A percentile compares a stretch with the other conserved stretches of the same genome.
phyloP scores from a whole-genome alignment of 2,113 vertebrate genomes.

The Atrichornis clamosus region DNA sequence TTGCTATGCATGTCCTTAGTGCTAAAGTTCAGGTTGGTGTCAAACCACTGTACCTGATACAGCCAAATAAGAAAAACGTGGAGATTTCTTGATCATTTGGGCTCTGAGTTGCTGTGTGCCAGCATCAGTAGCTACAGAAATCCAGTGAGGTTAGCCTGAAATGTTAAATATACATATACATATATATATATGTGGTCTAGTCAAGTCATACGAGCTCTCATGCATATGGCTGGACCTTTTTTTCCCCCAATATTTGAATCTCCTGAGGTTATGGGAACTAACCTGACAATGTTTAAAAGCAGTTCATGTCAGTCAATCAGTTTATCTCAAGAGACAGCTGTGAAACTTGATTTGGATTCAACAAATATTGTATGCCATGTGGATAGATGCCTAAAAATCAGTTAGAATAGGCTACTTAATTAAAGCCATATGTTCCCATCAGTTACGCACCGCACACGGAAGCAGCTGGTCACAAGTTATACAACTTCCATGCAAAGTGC shows the following conservation, averaged over 20 bases:
- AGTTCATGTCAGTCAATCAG: slow-evolving; percentile 67
- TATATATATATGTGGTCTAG: background rate
- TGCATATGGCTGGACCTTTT: background rate
- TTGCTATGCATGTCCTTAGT: background rate
- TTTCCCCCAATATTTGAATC: background rate
- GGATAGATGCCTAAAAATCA: slow-evolving; percentile 72
- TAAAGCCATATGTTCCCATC: slow-evolving; percentile 73
- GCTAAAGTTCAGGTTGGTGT: background rate
- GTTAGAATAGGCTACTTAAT: slow-evolving; percentile 74
- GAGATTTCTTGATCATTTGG: background rate
- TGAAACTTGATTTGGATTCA: slow-evolving; percentile 73
- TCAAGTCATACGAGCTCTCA: background rate
- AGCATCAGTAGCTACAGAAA: slow-evolving; percentile 8
- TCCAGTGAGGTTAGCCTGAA: background rate
- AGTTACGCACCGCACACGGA: slow-evolving; percentile 54
- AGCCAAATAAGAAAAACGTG: background rate
- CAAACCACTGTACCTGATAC: background rate
- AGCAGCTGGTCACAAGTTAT: slow-evolving; percentile 68
- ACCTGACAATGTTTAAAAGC: slow-evolving; percentile 59
- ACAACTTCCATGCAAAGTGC: slow-evolving; percentile 57
- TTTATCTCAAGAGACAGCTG: slow-evolving; percentile 72
- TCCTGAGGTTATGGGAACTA: slow-evolving; percentile 51
- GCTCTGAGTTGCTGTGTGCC: background rate
- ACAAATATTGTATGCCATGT: slow-evolving; percentile 70
- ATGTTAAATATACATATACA: background rate